A percentile compares a stretch with the other conserved stretches of the same genome.
Evolutionary conservation across 1,140 invertebrate species (phyloP).

Genomic region (Caerostris darwini): DNA sequence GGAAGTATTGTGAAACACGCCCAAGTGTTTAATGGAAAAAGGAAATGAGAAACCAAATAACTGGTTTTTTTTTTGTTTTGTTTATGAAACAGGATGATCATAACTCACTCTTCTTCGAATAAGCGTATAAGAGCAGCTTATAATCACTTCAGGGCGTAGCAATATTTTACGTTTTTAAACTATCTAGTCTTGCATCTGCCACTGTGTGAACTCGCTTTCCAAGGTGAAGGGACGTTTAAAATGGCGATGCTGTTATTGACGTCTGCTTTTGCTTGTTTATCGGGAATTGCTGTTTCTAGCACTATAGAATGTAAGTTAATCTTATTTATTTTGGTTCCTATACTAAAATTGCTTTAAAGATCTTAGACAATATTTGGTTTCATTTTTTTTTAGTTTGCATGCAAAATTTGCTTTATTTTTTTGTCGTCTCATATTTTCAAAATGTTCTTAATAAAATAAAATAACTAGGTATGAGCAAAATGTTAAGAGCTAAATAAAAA

Average conservation of each 20-base stretch:
- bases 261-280: neutral
- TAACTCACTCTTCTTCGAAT: neutral
- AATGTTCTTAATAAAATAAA: no score
- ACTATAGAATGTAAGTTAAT: slow-evolving; percentile 6
- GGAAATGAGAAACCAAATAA: neutral
- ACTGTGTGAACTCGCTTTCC: neutral
- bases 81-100: neutral
- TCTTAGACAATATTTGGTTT: no score
- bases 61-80: neutral
- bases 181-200: neutral
- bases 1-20: neutral
- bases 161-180: neutral
- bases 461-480: no score
- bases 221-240: neutral
- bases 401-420: no score
- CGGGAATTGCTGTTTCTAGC: neutral
- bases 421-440: no score
- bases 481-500: no score
- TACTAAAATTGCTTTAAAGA: no score
- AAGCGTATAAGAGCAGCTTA: neutral
- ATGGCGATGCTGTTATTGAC: neutral
- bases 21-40: neutral
- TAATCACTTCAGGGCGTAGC: neutral
- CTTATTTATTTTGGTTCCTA: neutral
- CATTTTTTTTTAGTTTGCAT: no score